Evolutionary conservation across 2,113 vertebrate species (phyloP).

Genomic region (Lagenorhynchus albirostris): DNA sequence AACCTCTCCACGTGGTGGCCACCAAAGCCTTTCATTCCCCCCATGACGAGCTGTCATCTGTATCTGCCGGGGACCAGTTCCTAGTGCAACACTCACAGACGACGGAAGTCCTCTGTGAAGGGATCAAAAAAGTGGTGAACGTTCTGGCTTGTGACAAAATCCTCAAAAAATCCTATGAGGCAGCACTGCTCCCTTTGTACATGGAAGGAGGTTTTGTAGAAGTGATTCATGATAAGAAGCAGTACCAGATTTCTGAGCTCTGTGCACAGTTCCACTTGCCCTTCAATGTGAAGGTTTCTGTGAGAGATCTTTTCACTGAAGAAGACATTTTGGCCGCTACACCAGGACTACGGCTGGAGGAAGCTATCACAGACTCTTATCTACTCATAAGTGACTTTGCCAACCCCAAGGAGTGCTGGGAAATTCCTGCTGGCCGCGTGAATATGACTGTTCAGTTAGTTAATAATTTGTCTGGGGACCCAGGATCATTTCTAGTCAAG

Average conservation of each 20-base stretch:
- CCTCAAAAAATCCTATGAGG: constrained; percentile 73
- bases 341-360: constrained; percentile 86
- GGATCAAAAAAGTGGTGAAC: constrained; percentile 70
- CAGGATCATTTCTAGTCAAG: constrained; percentile 17
- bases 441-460: constrained; percentile 82
- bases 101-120: constrained; percentile 76
- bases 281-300: constrained; percentile 89
- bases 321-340: constrained; percentile 85
- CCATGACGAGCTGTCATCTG: constrained; percentile 81
- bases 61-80: constrained; percentile 88
- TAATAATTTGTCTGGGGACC: constrained; percentile 43
- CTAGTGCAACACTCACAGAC: constrained; percentile 80
- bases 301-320: constrained; percentile 86
- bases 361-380: constrained; percentile 88
- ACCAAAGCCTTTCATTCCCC: constrained; percentile 84
- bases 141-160: constrained; percentile 86
- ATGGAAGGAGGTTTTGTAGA: constrained; percentile 90
- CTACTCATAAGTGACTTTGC: constrained; percentile 82
- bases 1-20: constrained; percentile 87
- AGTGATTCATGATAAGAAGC: constrained; percentile 87
- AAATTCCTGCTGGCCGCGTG: constrained; percentile 82
- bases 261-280: constrained; percentile 84
- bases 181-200: constrained; percentile 85
- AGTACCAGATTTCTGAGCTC: constrained; percentile 85
- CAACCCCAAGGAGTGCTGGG: constrained; percentile 83